Evolutionary conservation across 1,140 invertebrate species (phyloP).

Genomic region (Papilio glaucus): DNA sequence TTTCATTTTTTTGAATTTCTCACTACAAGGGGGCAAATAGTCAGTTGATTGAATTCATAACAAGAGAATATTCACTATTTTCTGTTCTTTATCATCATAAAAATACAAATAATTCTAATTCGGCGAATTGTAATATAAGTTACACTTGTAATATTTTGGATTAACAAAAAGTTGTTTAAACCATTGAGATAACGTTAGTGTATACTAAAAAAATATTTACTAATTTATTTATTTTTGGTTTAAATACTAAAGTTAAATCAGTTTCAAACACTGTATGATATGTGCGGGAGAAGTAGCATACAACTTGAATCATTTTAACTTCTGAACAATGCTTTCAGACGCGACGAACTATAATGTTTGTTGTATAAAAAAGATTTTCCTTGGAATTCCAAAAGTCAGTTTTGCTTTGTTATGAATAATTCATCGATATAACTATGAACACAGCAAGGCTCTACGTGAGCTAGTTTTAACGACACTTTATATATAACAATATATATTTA

Average conservation of each 20-base stretch:
- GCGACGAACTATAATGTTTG: neutral
- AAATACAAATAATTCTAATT: no score
- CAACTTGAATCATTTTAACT: no score
- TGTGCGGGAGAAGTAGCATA: no score
- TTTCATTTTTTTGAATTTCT: neutral
- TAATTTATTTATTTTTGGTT: no score
- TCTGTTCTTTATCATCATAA: neutral
- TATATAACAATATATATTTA: neutral
- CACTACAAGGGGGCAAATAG: neutral
- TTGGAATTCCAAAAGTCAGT: neutral
- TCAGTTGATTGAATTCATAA: neutral
- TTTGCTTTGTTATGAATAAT: conserved; percentile 6
- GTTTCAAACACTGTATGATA: no score
- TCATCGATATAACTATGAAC: neutral
- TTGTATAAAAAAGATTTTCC: neutral
- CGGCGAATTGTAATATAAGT: no score
- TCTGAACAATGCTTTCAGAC: no score
- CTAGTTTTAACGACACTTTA: neutral
- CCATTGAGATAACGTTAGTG: no score
- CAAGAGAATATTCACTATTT: neutral
- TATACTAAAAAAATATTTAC: no score
- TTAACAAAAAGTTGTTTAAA: no score
- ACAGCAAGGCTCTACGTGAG: neutral
- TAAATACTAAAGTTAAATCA: no score
- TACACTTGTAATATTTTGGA: no score